Conservation (phyloP, 2,888 invertebrate species). For the Apamea sordens region DNA sequence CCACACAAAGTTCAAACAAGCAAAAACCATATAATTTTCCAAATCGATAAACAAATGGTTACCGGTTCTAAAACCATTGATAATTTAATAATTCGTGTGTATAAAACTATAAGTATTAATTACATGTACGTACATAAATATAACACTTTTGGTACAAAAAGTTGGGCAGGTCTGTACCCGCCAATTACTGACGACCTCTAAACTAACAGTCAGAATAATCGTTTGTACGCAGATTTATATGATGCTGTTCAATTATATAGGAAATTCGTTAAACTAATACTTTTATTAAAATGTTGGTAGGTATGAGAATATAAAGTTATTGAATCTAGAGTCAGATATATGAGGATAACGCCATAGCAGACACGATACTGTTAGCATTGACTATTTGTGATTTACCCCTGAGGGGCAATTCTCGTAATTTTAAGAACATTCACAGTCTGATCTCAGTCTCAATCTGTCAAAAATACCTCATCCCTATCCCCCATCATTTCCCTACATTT, state of each 20-base stretch:
- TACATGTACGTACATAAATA: conserved; percentile 58
- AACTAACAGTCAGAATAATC: conserved; percentile 50
- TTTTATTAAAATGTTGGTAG: conserved; percentile 37
- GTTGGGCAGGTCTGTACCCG: conserved; percentile 45
- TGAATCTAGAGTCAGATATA: neutral
- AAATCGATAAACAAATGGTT: conserved; percentile 61
- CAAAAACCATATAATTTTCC: conserved; percentile 57
- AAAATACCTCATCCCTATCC: no score
- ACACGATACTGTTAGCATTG: neutral
- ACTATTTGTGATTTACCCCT: no score
- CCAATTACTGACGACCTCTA: conserved; percentile 71
- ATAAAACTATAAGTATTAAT: conserved; percentile 61
- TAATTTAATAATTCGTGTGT: conserved; percentile 59
- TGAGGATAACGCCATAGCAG: neutral
- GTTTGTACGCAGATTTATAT: conserved; percentile 44
- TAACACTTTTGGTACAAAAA: conserved; percentile 58
- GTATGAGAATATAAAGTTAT: conserved; percentile 20
- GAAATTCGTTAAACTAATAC: conserved; percentile 39
- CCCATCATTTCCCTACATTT: no score
- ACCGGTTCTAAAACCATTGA: conserved; percentile 55
- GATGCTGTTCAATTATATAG: conserved; percentile 40
- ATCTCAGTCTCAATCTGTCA: no score
- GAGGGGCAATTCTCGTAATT: no score
- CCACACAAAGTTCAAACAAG: conserved; percentile 48
- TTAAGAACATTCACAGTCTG: no score